Base-by-base conservation (phyloP, 1,140 invertebrate species). In the Neuroterus valhalla region DNA sequence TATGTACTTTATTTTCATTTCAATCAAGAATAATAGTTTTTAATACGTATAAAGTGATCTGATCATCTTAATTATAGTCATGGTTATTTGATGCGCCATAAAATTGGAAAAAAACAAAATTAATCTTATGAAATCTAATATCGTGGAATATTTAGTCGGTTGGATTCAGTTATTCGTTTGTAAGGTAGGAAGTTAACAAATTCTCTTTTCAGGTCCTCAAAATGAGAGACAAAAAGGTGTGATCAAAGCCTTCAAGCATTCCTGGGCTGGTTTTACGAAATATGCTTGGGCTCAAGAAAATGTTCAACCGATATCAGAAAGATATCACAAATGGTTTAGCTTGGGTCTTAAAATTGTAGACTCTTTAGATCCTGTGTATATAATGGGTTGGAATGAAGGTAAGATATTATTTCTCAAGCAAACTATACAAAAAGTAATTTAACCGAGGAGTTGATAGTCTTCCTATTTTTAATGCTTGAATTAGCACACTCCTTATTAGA, bases 221-320 rank as follows among this genome's bases (percentile, higher is more conserved):
- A 98, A 96, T 88, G 90, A 93, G 21, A 91, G 94, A 15, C 97
- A 98, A 88, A 89, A 91, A 81, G 95, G 95, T 10, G 94, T 99
- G 17, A 94, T 97, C 1, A 92, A 93, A 23, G 97, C 96, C 19
- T 97, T 98, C 81, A 93, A 93, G 82, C 96, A 98, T 90, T 97
- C 98, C 0, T 99, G 98, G 97, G 92, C 91, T 73, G 96, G 96
- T 0, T 99, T 98, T 85, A 96, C 94, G 85, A 93, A 94, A 76
- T 96, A 93, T 90, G 97, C 97, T 4, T 99, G 97, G 97, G 97
- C 97, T 8, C 95, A 97, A 83, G 98, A 99, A 87, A 96, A 98
- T 84, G 90, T 99, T 3, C 96, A 96, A 84, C 98, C 98, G 0
- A 94, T 98, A 46, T 94, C 96, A 3, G 93, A 93, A 75, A 91